These are phyloP conservation scores for Trichonephila inaurata DNA, from an alignment of 1,140 invertebrate species.

Conservation along the genomic window DNA sequence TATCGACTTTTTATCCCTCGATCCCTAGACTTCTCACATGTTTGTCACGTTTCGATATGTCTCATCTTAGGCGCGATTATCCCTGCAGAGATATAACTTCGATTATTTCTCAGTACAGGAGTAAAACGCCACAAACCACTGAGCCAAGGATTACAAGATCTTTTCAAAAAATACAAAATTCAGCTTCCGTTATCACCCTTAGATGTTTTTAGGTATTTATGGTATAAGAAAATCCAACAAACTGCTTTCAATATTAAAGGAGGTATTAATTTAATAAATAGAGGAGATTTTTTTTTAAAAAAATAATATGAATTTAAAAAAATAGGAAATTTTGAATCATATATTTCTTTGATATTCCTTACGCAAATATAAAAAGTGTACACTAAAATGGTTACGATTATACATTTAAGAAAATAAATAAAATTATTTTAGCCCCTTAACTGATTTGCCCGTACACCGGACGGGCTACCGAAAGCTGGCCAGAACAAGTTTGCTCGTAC, in stretches of 20 bases:
- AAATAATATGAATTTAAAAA: no score
- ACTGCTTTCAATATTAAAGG: not conserved
- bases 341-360: no score
- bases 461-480: no score
- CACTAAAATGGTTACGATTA: no score
- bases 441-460: no score
- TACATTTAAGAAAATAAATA: no score
- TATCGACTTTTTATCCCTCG: not conserved
- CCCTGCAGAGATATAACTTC: not conserved
- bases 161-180: not conserved
- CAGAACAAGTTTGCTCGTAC: no score
- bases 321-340: no score
- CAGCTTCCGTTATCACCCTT: not conserved
- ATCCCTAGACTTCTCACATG: not conserved
- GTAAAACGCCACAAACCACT: not conserved
- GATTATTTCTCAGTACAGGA: constrained; percentile 4
- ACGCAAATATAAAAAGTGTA: no score
- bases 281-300: no score
- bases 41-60: constrained; percentile 22
- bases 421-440: no score
- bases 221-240: not conserved
- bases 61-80: constrained; percentile 24
- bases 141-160: not conserved
- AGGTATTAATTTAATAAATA: not conserved
- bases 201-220: not conserved